These are phyloP conservation scores for Spermophilus dauricus DNA, from an alignment of 2,113 vertebrate genomes.

Conservation along the genomic window DNA sequence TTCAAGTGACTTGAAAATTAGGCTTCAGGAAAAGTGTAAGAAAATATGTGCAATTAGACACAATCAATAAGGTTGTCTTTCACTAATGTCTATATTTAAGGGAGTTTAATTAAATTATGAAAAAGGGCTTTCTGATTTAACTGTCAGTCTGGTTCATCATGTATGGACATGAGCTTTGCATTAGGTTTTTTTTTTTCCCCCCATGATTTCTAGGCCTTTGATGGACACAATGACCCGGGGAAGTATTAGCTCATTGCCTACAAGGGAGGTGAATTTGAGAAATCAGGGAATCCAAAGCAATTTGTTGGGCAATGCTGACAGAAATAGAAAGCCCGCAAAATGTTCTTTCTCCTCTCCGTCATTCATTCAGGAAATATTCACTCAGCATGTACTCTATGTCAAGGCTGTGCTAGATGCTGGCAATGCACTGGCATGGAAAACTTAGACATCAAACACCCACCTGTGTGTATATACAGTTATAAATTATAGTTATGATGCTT, in stretches of 20 bases:
- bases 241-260: not conserved
- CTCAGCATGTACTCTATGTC: not conserved
- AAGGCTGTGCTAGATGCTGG: not conserved
- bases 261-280: not conserved
- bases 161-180: conserved; percentile 67
- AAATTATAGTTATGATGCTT: not conserved
- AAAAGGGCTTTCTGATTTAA: conserved; percentile 87
- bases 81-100: conserved; percentile 88
- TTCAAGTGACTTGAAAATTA: conserved; percentile 89
- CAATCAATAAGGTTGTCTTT: conserved; percentile 90
- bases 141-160: conserved; percentile 86
- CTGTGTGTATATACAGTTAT: not conserved
- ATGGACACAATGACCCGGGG: not conserved
- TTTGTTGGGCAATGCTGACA: not conserved
- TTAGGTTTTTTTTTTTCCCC: not conserved
- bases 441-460: not conserved
- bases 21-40: conserved; percentile 87
- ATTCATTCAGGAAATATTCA: not conserved
- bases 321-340: not conserved
- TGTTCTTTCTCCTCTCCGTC: not conserved
- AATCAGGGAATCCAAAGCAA: not conserved
- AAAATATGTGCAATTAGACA: conserved; percentile 90
- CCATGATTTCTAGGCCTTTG: not conserved
- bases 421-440: not conserved
- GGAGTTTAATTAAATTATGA: conserved; percentile 88